Conservation (phyloP, 2,888 invertebrate species). For the Drosophila fungiperda region DNA sequence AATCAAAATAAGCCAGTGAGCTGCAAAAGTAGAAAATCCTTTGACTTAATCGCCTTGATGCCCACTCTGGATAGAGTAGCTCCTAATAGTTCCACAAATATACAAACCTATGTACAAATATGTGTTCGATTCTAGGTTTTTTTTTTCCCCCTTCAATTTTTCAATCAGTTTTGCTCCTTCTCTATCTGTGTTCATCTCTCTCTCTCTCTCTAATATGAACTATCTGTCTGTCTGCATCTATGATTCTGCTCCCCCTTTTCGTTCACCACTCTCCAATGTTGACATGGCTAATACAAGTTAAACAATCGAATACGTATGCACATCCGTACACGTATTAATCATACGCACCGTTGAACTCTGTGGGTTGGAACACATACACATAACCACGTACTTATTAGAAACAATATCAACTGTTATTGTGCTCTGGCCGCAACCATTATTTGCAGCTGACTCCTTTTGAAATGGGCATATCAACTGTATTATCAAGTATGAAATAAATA, state of each 20-base stretch:
- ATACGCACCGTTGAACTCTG: slow-evolving; percentile 59
- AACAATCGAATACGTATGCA: slow-evolving; percentile 33
- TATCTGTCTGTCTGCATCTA: neutral
- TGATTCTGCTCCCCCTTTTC: neutral
- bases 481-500: slow-evolving; percentile 20
- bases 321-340: slow-evolving; percentile 49
- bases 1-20: slow-evolving; percentile 34
- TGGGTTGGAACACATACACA: slow-evolving; percentile 4
- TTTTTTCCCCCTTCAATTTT: slow-evolving; percentile 10
- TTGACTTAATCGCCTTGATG: slow-evolving; percentile 25
- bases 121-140: neutral
- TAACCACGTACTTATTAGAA: neutral
- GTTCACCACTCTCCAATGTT: slow-evolving; percentile 23
- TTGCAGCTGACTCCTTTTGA: slow-evolving; percentile 4
- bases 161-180: neutral
- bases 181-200: neutral
- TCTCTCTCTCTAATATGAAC: neutral
- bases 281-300: slow-evolving; percentile 56
- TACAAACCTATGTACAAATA: neutral
- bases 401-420: slow-evolving; percentile 55
- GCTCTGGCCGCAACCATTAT: neutral
- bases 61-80: neutral
- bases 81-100: neutral
- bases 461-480: slow-evolving; percentile 21
- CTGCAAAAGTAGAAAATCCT: slow-evolving; percentile 30